A percentile compares a stretch with the other conserved stretches of the same genome.
These are phyloP conservation scores for Helicoverpa assulta DNA, from an alignment of 2,888 invertebrate species.

Conservation along the genomic window DNA sequence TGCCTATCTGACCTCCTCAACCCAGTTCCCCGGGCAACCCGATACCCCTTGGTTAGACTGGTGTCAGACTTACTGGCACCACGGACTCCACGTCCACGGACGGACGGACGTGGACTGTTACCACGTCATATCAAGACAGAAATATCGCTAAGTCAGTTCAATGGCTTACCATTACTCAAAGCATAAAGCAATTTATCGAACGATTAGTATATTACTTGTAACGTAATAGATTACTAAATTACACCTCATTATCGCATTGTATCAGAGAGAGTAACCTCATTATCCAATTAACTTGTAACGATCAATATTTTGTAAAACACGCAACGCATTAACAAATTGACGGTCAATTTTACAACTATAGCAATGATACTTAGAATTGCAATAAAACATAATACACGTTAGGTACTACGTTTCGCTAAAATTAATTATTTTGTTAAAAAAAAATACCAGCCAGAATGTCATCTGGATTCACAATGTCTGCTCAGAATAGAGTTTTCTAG, in stretches of 20 bases:
- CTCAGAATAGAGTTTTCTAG: slow-evolving; percentile 3
- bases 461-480: slow-evolving; percentile 2
- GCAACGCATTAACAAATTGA: slow-evolving; percentile 33
- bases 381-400: slow-evolving; percentile 1
- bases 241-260: slow-evolving; percentile 53
- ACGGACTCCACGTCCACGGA: too few relatives aligned
- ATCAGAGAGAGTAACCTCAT: slow-evolving; percentile 62
- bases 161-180: slow-evolving; percentile 27
- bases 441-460: slow-evolving; percentile 4
- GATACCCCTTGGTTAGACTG: too few relatives aligned
- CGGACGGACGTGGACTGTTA: too few relatives aligned
- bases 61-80: too few relatives aligned
- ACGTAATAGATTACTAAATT: slow-evolving; percentile 51
- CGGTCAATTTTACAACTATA: slow-evolving; percentile 24
- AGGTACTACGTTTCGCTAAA: slow-evolving; percentile 9
- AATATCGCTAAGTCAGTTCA: slow-evolving; percentile 20
- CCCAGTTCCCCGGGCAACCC: too few relatives aligned
- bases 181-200: slow-evolving; percentile 31
- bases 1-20: too few relatives aligned
- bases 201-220: slow-evolving; percentile 16
- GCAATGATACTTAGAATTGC: slow-evolving; percentile 8
- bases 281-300: slow-evolving; percentile 51
- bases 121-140: slow-evolving; percentile 9
- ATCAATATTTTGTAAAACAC: slow-evolving; percentile 30
- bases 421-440: slow-evolving; percentile 15